These are phyloP conservation scores for Chromoteleia sp. DNA, from an alignment of 2,888 invertebrate species.

Conservation along the genomic window DNA sequence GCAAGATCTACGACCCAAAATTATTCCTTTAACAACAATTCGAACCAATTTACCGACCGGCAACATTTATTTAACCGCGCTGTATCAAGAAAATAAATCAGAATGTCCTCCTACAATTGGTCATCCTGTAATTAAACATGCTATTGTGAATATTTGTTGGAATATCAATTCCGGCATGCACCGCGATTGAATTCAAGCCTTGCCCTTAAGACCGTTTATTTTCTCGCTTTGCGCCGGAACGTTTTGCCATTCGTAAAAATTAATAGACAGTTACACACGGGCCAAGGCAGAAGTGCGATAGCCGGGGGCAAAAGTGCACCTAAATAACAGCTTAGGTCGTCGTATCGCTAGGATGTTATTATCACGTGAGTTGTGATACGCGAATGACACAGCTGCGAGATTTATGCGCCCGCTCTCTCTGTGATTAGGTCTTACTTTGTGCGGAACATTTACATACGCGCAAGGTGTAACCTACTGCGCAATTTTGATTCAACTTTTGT, in stretches of 20 bases:
- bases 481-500: constrained; percentile 28
- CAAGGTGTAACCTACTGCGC: constrained; percentile 25
- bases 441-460: constrained; percentile 75
- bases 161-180: constrained; percentile 43
- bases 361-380: constrained; percentile 82
- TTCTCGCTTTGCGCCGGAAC: constrained; percentile 29
- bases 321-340: constrained; percentile 82
- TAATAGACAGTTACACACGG: constrained; percentile 73
- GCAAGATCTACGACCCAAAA: neutral
- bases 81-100: constrained; percentile 9
- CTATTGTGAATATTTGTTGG: constrained; percentile 47
- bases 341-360: constrained; percentile 81
- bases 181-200: constrained; percentile 52
- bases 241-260: constrained; percentile 63
- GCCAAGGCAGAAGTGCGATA: constrained; percentile 75
- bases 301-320: constrained; percentile 77
- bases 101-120: constrained; percentile 16
- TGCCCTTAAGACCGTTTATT: constrained; percentile 39
- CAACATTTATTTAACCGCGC: neutral
- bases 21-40: neutral
- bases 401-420: constrained; percentile 80
- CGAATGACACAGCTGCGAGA: constrained; percentile 81
- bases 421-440: constrained; percentile 82
- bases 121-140: constrained; percentile 31
- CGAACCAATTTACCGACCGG: neutral